A percentile compares a stretch with the other conserved stretches of the same genome.
Evolutionary conservation across 2,888 invertebrate genomes (phyloP).

Genomic region (Ditylenchus weischeri): DNA sequence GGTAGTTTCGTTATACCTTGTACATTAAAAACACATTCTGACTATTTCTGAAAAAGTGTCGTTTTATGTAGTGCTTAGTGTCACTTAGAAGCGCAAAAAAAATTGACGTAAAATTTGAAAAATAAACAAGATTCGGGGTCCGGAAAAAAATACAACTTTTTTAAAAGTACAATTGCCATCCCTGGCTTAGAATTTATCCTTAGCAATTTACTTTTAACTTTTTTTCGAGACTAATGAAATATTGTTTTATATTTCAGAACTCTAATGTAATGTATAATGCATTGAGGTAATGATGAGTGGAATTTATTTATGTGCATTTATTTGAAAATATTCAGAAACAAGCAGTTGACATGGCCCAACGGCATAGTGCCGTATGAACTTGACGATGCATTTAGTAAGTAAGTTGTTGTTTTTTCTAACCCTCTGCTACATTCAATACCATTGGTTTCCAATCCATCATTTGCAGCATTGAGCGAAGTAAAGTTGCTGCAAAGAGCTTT

Average conservation of each 20-base stretch:
- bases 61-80: too few species aligned
- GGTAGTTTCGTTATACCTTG: too few species aligned
- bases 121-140: too few species aligned
- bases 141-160: too few species aligned
- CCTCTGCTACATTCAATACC: background rate
- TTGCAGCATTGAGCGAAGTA: slow-evolving; percentile 46
- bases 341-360: slow-evolving; percentile 51
- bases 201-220: background rate
- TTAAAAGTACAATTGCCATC: too few species aligned
- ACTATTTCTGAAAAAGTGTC: too few species aligned
- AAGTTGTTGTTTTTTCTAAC: slow-evolving; percentile 20
- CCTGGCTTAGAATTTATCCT: too few species aligned
- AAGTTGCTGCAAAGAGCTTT: slow-evolving; percentile 52
- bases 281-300: slow-evolving; percentile 29
- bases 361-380: slow-evolving; percentile 54
- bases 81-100: too few species aligned
- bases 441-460: slow-evolving; percentile 2
- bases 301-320: too few species aligned
- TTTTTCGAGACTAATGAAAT: slow-evolving; percentile 10
- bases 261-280: slow-evolving; percentile 52
- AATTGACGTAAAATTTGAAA: too few species aligned
- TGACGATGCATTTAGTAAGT: slow-evolving; percentile 57
- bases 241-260: slow-evolving; percentile 33
- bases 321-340: slow-evolving; percentile 33
- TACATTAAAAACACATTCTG: too few species aligned